phyloP scores from a whole-genome alignment of 1,140 invertebrate species.

The Galleria mellonella region DNA sequence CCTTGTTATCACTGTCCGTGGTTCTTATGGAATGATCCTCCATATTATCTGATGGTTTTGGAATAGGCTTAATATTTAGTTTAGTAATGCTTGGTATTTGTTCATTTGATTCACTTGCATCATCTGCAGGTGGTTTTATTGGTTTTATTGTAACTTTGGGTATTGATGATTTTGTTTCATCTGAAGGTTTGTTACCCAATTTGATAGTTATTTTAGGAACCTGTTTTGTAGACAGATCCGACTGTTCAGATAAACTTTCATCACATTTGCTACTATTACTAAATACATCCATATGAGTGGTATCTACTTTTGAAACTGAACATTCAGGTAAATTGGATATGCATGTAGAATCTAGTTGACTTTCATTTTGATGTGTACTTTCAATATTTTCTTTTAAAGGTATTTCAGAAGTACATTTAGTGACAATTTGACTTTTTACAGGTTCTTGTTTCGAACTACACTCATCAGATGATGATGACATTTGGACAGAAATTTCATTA shows the following conservation, averaged over 20 bases:
- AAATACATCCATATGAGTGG: too few species aligned
- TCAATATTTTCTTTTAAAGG: background rate
- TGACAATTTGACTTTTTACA: too few species aligned
- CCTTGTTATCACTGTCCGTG: background rate
- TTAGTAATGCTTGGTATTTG: slow-evolving; percentile 26
- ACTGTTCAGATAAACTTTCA: background rate
- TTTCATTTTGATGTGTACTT: slow-evolving; percentile 2
- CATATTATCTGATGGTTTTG: slow-evolving; percentile 23
- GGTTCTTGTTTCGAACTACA: too few species aligned
- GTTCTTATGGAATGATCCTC: slow-evolving; percentile 13
- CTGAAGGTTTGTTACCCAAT: slow-evolving; percentile 44
- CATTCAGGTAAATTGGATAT: too few species aligned
- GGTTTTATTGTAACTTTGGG: slow-evolving; percentile 68
- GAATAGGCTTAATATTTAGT: slow-evolving; percentile 41
- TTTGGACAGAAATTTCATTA: too few species aligned
- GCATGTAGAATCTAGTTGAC: background rate
- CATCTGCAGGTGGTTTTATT: slow-evolving; percentile 35
- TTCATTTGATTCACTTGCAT: background rate
- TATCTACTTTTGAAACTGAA: too few species aligned
- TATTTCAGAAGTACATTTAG: background rate
- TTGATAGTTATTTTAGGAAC: slow-evolving; percentile 66
- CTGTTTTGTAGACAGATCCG: slow-evolving; percentile 34
- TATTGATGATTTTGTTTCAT: slow-evolving; percentile 51
- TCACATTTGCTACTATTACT: background rate
- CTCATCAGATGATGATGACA: too few species aligned